A percentile compares a stretch with the other conserved stretches of the same genome.
phyloP scores from a whole-genome alignment of 1,140 invertebrate genomes.

The Drosophila bifasciata region DNA sequence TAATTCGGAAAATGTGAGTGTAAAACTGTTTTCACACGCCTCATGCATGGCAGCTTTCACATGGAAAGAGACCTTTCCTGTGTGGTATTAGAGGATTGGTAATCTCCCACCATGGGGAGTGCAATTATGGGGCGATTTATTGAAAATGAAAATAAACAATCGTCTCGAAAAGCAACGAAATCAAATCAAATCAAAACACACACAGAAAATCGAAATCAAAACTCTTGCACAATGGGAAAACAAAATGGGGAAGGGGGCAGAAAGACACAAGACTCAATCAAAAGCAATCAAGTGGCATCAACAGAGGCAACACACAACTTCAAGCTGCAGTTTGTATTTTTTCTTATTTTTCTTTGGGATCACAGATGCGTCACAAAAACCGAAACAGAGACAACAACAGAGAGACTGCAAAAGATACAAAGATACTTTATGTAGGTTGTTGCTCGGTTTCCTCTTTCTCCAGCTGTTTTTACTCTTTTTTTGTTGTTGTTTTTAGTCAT shows the following conservation, averaged over 20 bases:
- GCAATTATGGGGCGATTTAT: constrained; percentile 70
- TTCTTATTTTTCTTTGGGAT: constrained; percentile 24
- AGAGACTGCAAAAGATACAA: constrained; percentile 11
- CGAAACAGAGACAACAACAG: constrained; percentile 26
- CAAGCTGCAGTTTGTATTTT: constrained; percentile 26
- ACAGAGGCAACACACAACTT: constrained; percentile 43
- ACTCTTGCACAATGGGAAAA: constrained; percentile 25
- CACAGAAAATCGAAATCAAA: constrained; percentile 34
- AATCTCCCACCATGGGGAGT: constrained; percentile 39
- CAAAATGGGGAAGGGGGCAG: constrained; percentile 10
- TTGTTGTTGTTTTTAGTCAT: constrained; percentile 47
- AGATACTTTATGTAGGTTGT: constrained; percentile 58
- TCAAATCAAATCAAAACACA: constrained; percentile 43
- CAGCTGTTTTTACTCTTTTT: constrained; percentile 7
- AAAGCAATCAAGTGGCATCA: constrained; percentile 54
- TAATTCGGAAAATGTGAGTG: constrained; percentile 55
- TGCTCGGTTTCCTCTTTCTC: constrained; percentile 33
- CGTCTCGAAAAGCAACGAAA: constrained; percentile 30
- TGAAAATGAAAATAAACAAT: constrained; percentile 59
- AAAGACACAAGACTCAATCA: constrained; percentile 50
- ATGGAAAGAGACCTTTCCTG: constrained; percentile 7
- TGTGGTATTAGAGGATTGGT: constrained; percentile 27
- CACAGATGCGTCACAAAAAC: constrained; percentile 59
- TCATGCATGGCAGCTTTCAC: constrained; percentile 61
- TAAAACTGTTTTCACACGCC: constrained; percentile 65